These are phyloP conservation scores for Aspidoscelis tigris DNA, from an alignment of 2,113 vertebrate species.

Conservation along the genomic window DNA sequence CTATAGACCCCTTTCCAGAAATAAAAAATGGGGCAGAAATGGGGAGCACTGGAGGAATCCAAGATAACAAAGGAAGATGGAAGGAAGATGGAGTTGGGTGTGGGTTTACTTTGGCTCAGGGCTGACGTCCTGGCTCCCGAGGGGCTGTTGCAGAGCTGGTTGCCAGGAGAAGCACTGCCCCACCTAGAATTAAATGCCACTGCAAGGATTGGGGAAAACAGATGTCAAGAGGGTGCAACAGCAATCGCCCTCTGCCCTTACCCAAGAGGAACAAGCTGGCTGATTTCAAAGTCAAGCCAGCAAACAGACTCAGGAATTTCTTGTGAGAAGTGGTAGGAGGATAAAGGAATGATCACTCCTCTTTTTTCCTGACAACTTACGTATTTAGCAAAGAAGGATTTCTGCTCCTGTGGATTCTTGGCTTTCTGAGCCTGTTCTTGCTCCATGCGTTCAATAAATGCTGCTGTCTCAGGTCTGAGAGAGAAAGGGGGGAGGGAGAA, in stretches of 20 bases:
- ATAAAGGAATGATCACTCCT: rapidly evolving
- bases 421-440: conserved; percentile 90
- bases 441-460: conserved; percentile 87
- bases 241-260: neutral
- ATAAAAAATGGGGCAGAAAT: neutral
- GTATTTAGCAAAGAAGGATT: conserved; percentile 95
- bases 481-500: neutral
- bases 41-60: neutral
- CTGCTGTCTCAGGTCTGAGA: conserved; percentile 85
- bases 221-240: conserved; percentile 41
- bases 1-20: neutral
- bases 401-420: conserved; percentile 93
- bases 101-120: conserved; percentile 87
- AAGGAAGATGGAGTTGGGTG: conserved; percentile 34
- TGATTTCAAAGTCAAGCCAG: neutral
- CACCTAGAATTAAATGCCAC: conserved; percentile 96
- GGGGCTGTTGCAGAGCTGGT: conserved; percentile 83
- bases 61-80: conserved; percentile 32
- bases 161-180: conserved; percentile 91
- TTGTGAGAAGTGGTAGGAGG: neutral
- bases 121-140: conserved; percentile 83
- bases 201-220: conserved; percentile 66
- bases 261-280: neutral
- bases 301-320: neutral
- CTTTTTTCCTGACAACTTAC: conserved; percentile 73